A percentile compares a stretch with the other conserved stretches of the same genome.
phyloP scores from a whole-genome alignment of 2,113 vertebrate genomes.

The Blennius ocellaris region DNA sequence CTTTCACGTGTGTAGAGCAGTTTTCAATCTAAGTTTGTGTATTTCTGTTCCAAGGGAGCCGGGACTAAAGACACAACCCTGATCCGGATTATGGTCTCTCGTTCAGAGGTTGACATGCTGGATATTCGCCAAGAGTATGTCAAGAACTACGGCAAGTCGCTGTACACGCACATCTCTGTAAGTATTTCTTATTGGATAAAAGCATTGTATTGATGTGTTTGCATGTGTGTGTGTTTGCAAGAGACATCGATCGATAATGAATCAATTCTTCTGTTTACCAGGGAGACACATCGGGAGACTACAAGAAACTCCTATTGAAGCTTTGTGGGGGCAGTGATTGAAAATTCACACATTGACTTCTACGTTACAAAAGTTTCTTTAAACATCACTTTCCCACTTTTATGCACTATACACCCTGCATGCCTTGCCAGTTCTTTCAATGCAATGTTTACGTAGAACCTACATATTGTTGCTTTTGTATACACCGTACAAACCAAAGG shows the following conservation, averaged over 20 bases:
- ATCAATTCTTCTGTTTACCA: slow-evolving; percentile 64
- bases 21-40: background rate
- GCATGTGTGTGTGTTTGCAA: slow-evolving; percentile 23
- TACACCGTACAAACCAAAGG: slow-evolving; percentile 20
- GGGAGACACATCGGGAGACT: slow-evolving; percentile 98
- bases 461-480: slow-evolving; percentile 45
- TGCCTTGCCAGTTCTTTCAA: slow-evolving; percentile 53
- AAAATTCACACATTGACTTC: slow-evolving; percentile 6
- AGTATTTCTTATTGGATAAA: slow-evolving; percentile 52
- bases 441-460: slow-evolving; percentile 37
- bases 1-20: background rate
- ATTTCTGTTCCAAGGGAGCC: slow-evolving; percentile 81
- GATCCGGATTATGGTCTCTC: slow-evolving; percentile 95
- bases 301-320: slow-evolving; percentile 94
- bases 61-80: slow-evolving; percentile 95
- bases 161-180: slow-evolving; percentile 93
- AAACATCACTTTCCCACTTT: slow-evolving; percentile 26
- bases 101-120: slow-evolving; percentile 94
- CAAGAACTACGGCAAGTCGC: slow-evolving; percentile 90
- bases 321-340: slow-evolving; percentile 97
- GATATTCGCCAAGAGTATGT: slow-evolving; percentile 93
- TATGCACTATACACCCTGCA: slow-evolving; percentile 57
- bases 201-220: background rate
- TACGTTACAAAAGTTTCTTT: slow-evolving; percentile 13
- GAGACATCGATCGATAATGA: background rate